Percentiles rank a stretch among this genome's conserved stretches.
Conservation (phyloP, 2,888 invertebrate genomes). For the Phlogophora meticulosa region DNA sequence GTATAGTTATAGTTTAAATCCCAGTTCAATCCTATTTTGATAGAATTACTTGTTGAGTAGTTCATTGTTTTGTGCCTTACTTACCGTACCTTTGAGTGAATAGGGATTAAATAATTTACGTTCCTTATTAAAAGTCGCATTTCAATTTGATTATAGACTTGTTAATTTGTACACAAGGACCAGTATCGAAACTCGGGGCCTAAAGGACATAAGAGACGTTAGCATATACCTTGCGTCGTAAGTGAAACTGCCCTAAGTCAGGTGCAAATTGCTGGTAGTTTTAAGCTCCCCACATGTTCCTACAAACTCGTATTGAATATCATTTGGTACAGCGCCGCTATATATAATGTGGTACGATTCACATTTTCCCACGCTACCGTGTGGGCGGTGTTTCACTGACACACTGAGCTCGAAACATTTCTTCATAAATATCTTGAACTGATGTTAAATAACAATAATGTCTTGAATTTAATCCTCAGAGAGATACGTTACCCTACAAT, state of each 20-base stretch:
- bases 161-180: not conserved
- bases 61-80: too few relatives aligned
- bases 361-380: slow-evolving; percentile 62
- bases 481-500: not conserved
- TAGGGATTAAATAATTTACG: not conserved
- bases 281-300: slow-evolving; percentile 4
- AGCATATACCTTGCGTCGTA: too few relatives aligned
- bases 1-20: slow-evolving; percentile 8
- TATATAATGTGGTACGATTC: slow-evolving; percentile 52
- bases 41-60: not conserved
- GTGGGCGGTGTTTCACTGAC: slow-evolving; percentile 68
- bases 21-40: not conserved
- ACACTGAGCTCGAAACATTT: slow-evolving; percentile 64
- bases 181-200: too few relatives aligned
- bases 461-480: slow-evolving; percentile 9
- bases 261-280: not conserved
- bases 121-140: not conserved
- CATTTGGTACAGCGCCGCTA: slow-evolving; percentile 40
- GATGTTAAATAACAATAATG: slow-evolving; percentile 17
- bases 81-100: not conserved
- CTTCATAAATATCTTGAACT: slow-evolving; percentile 48
- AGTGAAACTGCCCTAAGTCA: too few relatives aligned
- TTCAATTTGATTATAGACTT: not conserved
- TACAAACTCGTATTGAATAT: slow-evolving; percentile 53
- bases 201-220: not conserved